Evolutionary conservation across 2,888 invertebrate species (phyloP).

Genomic region (Euplagia quadripunctaria): DNA sequence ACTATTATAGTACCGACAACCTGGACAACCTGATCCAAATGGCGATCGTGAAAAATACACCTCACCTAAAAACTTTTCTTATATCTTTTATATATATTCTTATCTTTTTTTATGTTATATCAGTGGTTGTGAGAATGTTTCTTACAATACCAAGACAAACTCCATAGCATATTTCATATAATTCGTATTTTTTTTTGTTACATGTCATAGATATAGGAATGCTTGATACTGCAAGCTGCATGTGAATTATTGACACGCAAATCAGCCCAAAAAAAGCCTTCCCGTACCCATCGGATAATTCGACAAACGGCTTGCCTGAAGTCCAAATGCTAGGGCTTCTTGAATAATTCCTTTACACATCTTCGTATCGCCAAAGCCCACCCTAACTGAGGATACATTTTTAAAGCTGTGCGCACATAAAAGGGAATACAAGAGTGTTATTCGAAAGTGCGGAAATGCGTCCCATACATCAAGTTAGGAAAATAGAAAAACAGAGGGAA

Average conservation of each 20-base stretch:
- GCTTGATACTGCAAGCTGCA: not conserved
- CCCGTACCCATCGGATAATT: slow-evolving; percentile 21
- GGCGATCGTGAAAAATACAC: too few species aligned
- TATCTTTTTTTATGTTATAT: too few species aligned
- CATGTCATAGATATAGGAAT: too few species aligned
- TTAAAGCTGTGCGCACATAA: slow-evolving; percentile 82
- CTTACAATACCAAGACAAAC: too few species aligned
- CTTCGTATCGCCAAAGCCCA: slow-evolving; percentile 64
- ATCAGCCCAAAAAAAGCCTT: not conserved
- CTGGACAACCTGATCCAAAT: too few species aligned
- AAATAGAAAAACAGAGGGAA: slow-evolving; percentile 83
- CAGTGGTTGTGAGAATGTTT: too few species aligned
- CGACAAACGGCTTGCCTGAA: slow-evolving; percentile 23
- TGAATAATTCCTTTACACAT: slow-evolving; percentile 71
- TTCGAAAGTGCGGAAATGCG: slow-evolving; percentile 85
- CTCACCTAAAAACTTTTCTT: too few species aligned
- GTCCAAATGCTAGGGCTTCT: slow-evolving; percentile 52
- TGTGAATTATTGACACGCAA: slow-evolving; percentile 3
- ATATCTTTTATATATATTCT: too few species aligned
- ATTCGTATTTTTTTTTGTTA: too few species aligned
- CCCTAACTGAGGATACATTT: slow-evolving; percentile 81
- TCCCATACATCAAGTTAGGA: slow-evolving; percentile 83
- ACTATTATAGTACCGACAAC: too few species aligned
- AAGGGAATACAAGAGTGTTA: slow-evolving; percentile 82
- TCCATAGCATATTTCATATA: too few species aligned